phyloP scores from a whole-genome alignment of 1,140 invertebrate genomes.

The Zaprionus nigranus region DNA sequence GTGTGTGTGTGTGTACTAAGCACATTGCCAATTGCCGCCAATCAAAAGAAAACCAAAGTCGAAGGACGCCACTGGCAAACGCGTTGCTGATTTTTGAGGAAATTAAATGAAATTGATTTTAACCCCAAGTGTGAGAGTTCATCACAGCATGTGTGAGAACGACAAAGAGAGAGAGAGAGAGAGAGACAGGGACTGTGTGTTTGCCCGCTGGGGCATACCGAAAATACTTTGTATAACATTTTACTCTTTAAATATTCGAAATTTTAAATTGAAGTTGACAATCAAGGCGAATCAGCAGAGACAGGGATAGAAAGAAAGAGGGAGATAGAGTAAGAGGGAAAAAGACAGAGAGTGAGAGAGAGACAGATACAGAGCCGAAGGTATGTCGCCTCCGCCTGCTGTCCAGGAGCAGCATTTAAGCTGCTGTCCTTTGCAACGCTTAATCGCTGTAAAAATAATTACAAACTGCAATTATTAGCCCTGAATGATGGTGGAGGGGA shows the following conservation, averaged over 20 bases:
- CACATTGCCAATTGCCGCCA: slow-evolving; percentile 64
- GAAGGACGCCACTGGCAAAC: slow-evolving; percentile 59
- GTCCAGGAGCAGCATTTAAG: slow-evolving; percentile 31
- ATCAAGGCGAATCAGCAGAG: slow-evolving; percentile 4
- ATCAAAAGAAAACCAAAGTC: slow-evolving; percentile 79
- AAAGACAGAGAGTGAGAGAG: neutral
- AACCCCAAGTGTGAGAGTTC: slow-evolving; percentile 51
- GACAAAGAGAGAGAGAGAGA: neutral
- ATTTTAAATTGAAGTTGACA: slow-evolving; percentile 47
- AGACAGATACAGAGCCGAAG: neutral
- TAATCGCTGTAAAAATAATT: slow-evolving; percentile 73
- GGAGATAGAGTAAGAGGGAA: neutral
- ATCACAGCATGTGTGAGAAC: slow-evolving; percentile 5
- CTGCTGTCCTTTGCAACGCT: slow-evolving; percentile 37
- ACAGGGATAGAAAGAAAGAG: neutral
- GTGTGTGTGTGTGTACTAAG: slow-evolving; percentile 43
- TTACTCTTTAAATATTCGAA: slow-evolving; percentile 40
- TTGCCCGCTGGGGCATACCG: slow-evolving; percentile 23
- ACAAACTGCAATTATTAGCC: slow-evolving; percentile 82
- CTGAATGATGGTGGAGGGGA: slow-evolving; percentile 30
- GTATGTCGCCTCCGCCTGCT: neutral
- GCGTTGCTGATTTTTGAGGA: slow-evolving; percentile 60
- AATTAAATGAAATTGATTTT: slow-evolving; percentile 81
- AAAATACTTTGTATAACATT: slow-evolving; percentile 39
- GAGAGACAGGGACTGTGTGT: neutral